Percentiles rank a stretch among this genome's conserved stretches.
Evolutionary conservation across 2,797 vertebrate genomes (phyloP).

Genomic region (Miichthys miiuy): DNA sequence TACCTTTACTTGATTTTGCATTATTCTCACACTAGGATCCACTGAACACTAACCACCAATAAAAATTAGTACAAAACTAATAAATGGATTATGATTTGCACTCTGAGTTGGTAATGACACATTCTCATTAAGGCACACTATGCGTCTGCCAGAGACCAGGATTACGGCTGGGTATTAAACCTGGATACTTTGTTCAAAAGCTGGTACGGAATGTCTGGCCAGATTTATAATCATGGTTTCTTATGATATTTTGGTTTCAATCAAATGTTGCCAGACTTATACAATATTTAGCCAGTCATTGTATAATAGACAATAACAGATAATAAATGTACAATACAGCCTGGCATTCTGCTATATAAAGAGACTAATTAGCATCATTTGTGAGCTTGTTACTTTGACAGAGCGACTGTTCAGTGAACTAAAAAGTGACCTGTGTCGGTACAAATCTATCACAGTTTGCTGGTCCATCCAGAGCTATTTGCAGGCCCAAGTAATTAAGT

Average conservation of each 20-base stretch:
- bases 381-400: constrained; percentile 16
- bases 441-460: constrained; percentile 31
- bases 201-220: not conserved
- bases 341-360: not conserved
- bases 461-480: constrained; percentile 23
- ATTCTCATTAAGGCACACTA: not conserved
- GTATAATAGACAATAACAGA: not conserved
- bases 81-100: not conserved
- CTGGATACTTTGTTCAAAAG: not conserved
- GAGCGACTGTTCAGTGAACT: not conserved
- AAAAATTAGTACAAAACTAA: not conserved
- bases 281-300: not conserved
- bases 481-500: constrained; percentile 20
- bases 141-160: not conserved
- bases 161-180: not conserved
- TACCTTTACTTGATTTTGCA: not conserved
- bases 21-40: not conserved
- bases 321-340: not conserved
- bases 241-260: too few species aligned
- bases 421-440: constrained; percentile 17
- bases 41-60: constrained; percentile 1
- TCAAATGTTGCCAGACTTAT: too few species aligned
- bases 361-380: not conserved
- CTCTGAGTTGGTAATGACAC: not conserved
- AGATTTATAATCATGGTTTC: not conserved